Evolutionary conservation across 2,113 vertebrate species (phyloP), one percentile per base, ranked within the genome.

Genomic region (Nerophis ophidion): DNA sequence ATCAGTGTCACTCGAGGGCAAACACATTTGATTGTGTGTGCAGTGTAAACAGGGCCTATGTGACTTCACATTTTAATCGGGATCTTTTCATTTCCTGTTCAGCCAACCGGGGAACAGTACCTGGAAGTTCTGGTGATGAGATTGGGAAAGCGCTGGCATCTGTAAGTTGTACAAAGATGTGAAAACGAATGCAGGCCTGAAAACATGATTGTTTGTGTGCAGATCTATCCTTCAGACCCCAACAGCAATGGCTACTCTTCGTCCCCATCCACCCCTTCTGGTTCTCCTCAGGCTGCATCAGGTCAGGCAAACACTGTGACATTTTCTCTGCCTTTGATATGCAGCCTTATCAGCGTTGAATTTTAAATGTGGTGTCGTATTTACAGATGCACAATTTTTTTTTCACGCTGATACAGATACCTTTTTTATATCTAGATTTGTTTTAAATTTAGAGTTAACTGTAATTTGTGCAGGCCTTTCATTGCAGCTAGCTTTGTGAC

Each of bases 101-200:
- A 98, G 97, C 89, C 38, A 92, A 92, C 76, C 89, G 94, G 53
- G 91, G 89, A 56, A 85, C 84, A 53, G 84, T 91, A 0, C 90
- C 94, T 5, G 90, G 94, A 70, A 99, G 97, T 85, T 98, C 97
- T 0, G 96, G 97, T 36, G 97, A 96, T 0, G 97, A 96, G 6
- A 94, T 99, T 8, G 97, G 96, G 77, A 98, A 99, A 89, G 97
- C 97, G 6, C 85, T 99, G 74, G 95, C 94, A 79, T 98, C 96
- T 74, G 97, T 99, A 87, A 94, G 94, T 67, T 57, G 6, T 42
- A 17, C 17, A n/a, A 57, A 42, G 55, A 53, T 11, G 8, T 7
- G n/a, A 5, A 60, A 48, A 56, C 5, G 7, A 14, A 14, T n/a
- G 8, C 26, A 59, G 40, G 15, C 17, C 7, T 49, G n/a, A 49